Evolutionary conservation across 2,888 invertebrate genomes (phyloP).

Genomic region (Athalia rosae): DNA sequence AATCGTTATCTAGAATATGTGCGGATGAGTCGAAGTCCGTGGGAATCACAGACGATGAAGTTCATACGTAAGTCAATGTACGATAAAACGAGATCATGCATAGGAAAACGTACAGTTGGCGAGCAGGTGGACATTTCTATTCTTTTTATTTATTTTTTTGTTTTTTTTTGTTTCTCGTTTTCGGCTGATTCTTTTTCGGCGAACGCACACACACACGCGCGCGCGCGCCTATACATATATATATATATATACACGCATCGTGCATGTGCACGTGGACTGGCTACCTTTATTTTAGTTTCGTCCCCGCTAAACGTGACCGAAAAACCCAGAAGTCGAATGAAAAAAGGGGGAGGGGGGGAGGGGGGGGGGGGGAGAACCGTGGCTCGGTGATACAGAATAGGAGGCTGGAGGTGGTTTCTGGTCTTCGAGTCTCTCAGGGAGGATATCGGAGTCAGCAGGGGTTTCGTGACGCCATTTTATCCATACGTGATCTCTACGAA

Average conservation of each 20-base stretch:
- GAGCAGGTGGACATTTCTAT: background rate
- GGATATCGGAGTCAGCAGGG: slow-evolving; percentile 52
- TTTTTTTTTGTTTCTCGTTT: background rate
- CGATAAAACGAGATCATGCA: no score
- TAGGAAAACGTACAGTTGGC: no score
- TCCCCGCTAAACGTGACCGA: slow-evolving; percentile 59
- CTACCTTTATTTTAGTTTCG: slow-evolving; percentile 56
- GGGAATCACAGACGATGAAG: no score
- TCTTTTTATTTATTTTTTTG: slow-evolving; percentile 4
- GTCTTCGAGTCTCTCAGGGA: slow-evolving; percentile 39
- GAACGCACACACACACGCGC: background rate
- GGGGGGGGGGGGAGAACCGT: background rate
- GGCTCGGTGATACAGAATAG: slow-evolving; percentile 9
- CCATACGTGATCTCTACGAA: slow-evolving; percentile 70
- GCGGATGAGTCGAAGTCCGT: no score
- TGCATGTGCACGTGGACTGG: slow-evolving; percentile 41
- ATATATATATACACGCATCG: slow-evolving; percentile 52
- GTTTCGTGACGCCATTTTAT: slow-evolving; percentile 69
- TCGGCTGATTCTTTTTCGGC: background rate
- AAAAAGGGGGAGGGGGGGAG: slow-evolving; percentile 11
- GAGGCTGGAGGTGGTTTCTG: slow-evolving; percentile 36
- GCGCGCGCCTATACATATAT: background rate
- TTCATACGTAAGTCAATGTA: no score
- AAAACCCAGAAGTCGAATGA: slow-evolving; percentile 69
- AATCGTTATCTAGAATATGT: no score